Base-by-base conservation (phyloP, 2,888 invertebrate species). In the Vanessa cardui region DNA sequence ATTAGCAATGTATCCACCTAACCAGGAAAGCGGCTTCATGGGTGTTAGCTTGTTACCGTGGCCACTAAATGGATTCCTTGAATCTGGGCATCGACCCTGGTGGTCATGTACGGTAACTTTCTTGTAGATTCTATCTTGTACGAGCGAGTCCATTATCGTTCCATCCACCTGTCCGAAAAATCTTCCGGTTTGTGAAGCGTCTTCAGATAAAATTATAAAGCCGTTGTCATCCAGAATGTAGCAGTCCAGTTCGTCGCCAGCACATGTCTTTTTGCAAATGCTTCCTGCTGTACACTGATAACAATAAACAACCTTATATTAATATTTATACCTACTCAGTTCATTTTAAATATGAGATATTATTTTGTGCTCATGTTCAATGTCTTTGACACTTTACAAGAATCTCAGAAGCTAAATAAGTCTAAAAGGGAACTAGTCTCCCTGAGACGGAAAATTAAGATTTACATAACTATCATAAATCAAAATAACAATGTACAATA, bases 131-230 rank as follows among this genome's bases (percentile, higher is more conserved):
- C 96, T 94, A 81, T 97, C 97, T 82, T 98, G 97, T 0, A 98
- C 98, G 63, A 98, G 88, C 0, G 97, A 97, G 86, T 98, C 97
- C 97, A 98, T 98, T 71, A 98, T 97, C 16, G 98, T 98, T 21
- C 98, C 98, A 84, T 98, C 98, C 52, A 98, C 96, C 87, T 98
- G 97, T 0, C 98, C 99, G 80, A 98, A 98, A 89, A 99, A 99
- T 80, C 96, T 95, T 1, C 98, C 98, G 1, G 97, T 97, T 79
- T 98, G 97, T 52, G 96, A 95, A 45, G 94, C 94, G 74, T 96
- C 96, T 86, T 98, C 98, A 0, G 98, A 98, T 49, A 98, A 95
- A 63, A 99, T 96, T 62, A 99, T 96, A 85, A 98, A 99, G 16
- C 98, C 99, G 84, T 98, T 98, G 88, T 98, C 98, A 83, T 99